phyloP scores from a whole-genome alignment of 2,888 invertebrate species.

The Drymonia ruficornis region DNA sequence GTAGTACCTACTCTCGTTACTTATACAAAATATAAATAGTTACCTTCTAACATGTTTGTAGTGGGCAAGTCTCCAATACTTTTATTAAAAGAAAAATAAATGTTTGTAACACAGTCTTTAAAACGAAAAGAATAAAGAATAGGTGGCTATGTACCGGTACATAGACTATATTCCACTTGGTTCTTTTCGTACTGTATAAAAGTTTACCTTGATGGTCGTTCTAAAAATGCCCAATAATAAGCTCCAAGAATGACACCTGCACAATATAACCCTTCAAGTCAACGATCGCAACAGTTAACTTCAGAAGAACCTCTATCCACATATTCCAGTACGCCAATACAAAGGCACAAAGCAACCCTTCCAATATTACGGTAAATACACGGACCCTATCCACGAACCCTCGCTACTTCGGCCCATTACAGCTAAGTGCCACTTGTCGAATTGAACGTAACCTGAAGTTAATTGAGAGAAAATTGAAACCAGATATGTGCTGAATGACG shows the following conservation, averaged over 20 bases:
- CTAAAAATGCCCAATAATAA: constrained; percentile 25
- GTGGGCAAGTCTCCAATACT: no score
- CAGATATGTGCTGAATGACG: constrained; percentile 57
- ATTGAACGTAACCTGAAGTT: constrained; percentile 69
- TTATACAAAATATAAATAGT: neutral
- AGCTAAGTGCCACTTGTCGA: constrained; percentile 67
- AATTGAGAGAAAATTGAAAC: constrained; percentile 73
- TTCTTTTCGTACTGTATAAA: no score
- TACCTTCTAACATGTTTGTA: no score
- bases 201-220: neutral
- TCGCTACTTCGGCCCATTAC: constrained; percentile 61
- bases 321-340: constrained; percentile 35
- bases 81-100: no score
- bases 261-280: constrained; percentile 36
- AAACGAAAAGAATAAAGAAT: no score
- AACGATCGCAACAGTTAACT: constrained; percentile 37
- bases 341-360: constrained; percentile 52
- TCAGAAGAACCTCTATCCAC: constrained; percentile 31
- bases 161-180: neutral
- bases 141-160: no score
- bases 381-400: constrained; percentile 38
- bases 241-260: constrained; percentile 30
- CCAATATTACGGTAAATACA: constrained; percentile 46
- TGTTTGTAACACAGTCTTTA: no score
- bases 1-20: neutral